phyloP scores from a whole-genome alignment of 2,888 invertebrate genomes.

The Monoplex corrugatus region DNA sequence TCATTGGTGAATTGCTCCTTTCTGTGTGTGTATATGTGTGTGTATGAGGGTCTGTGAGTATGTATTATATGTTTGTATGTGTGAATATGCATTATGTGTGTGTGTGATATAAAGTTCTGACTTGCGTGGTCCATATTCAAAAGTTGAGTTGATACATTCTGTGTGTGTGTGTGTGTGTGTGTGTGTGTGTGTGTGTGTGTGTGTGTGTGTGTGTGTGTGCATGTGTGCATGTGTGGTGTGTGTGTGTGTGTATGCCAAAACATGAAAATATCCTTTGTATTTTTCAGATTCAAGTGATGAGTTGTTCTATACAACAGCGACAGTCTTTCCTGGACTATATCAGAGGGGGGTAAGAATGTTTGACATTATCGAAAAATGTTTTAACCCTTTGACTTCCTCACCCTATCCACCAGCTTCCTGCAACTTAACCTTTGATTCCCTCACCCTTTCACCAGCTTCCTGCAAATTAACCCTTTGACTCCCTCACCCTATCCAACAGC shows the following conservation, averaged over 20 bases:
- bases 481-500: no score
- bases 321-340: slow-evolving; percentile 85
- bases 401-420: no score
- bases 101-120: neutral
- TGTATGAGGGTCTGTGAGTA: neutral
- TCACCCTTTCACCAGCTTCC: no score
- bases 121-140: neutral
- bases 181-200: slow-evolving; percentile 1
- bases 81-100: neutral
- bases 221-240: neutral
- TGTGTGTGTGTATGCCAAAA: neutral
- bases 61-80: neutral
- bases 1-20: no score
- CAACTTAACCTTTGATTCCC: no score
- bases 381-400: no score
- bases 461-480: no score
- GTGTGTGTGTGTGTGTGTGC: neutral
- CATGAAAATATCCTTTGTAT: neutral
- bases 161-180: neutral
- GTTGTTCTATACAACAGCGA: slow-evolving; percentile 73
- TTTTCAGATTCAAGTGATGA: slow-evolving; percentile 73
- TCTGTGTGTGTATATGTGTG: neutral
- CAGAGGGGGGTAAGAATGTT: slow-evolving; percentile 83
- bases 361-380: no score
- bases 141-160: no score